Percentiles rank a stretch among this genome's conserved stretches.
These are phyloP conservation scores for Acestrorhynchus altus DNA, from an alignment of 2,797 vertebrate species.

Conservation along the genomic window DNA sequence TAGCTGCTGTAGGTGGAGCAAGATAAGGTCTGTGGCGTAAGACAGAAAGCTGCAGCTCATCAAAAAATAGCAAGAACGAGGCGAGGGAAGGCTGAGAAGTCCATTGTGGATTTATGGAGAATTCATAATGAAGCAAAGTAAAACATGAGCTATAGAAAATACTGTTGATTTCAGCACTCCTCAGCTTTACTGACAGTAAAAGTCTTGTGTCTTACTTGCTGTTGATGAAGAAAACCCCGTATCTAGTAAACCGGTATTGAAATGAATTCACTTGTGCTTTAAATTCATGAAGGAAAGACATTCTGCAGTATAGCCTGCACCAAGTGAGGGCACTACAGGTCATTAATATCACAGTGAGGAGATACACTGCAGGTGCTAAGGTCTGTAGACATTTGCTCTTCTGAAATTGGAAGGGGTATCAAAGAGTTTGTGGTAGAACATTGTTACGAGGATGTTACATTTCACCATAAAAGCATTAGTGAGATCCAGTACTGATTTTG, in stretches of 20 bases:
- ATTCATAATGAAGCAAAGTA: background rate
- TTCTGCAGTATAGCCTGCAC: background rate
- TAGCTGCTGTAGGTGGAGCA: conserved; percentile 46
- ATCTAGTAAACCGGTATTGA: background rate
- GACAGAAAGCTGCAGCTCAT: conserved; percentile 42
- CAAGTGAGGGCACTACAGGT: background rate
- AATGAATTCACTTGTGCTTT: background rate
- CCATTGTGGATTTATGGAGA: background rate
- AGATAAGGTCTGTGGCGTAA: conserved; percentile 45
- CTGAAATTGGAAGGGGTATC: background rate
- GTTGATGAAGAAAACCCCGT: background rate
- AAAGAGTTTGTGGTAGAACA: background rate
- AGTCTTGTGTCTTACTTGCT: background rate
- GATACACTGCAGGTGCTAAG: too few relatives aligned
- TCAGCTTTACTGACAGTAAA: background rate
- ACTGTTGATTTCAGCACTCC: background rate
- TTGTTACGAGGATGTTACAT: background rate
- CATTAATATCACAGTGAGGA: background rate
- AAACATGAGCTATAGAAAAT: background rate
- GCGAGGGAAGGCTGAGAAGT: background rate
- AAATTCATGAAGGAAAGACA: background rate
- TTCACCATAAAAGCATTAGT: background rate
- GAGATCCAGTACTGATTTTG: background rate
- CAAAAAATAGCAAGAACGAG: conserved; percentile 39
- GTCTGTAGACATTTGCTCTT: background rate